Base-by-base conservation (phyloP, 2,797 vertebrate species). In the Benthosema pterotum region DNA sequence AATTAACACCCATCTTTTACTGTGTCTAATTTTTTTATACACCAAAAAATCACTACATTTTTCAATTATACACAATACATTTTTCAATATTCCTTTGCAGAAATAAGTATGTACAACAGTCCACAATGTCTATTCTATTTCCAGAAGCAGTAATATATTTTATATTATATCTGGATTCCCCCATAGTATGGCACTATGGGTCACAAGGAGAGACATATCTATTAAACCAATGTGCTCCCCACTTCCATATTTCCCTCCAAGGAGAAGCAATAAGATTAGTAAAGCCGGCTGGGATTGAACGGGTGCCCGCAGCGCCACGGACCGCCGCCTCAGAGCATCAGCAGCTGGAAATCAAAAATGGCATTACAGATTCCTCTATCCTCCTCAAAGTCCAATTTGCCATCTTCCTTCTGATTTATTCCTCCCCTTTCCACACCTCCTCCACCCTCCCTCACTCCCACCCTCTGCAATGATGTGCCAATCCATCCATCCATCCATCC, bases 321-420 rank as follows among this genome's bases (percentile, higher is more conserved):
- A 63, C 53, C 5, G n/a, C 49, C 55, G 57, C 62, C 55, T 71
- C 45, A 42, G 25, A 69, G 67, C 72, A 70, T 66, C 28, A 64
- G 52, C 46, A 22, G 53, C 48, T 59, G 48, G 42, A 71, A 67
- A 63, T 66, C 50, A 69, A 12, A 32, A 71, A 15, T 2, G 7
- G 11, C 25, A 67, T 16, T 13, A 50, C 38, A 66, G 46, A 71
- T 42, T 55, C 22, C 32, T 14, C 52, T 19, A 52, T 48, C 18
- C 58, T 42, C 25, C 42, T 65, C 53, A 4, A 46, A 19, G 11
- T 65, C 15, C 42, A 69, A 38, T 62, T 22, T 65, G 12, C 51
- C 48, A 42, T 52, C 38, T 15, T 0, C 53, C 61, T n/a, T 14
- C 67, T 67, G 61, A 78, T 78, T 60, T 60, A 78, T 75, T 65